phyloP scores from a whole-genome alignment of 2,113 vertebrate species.

The Ceyx margarethae region DNA sequence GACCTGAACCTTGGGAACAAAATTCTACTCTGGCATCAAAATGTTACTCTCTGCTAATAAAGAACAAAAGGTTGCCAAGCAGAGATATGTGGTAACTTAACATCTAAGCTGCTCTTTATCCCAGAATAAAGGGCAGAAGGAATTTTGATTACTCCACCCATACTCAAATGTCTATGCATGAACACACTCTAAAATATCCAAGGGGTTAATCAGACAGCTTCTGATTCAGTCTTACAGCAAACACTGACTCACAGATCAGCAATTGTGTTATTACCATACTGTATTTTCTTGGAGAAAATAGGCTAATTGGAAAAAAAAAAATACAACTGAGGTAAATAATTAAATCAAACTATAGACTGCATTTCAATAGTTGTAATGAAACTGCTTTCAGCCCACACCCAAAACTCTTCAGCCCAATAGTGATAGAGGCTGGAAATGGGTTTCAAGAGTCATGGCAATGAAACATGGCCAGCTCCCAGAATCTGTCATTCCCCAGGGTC shows the following conservation, averaged over 20 bases:
- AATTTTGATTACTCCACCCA: neutral
- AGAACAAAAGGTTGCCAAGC: conserved; percentile 19
- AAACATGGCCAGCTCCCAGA: neutral
- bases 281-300: neutral
- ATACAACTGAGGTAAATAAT: neutral
- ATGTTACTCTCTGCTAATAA: conserved; percentile 12
- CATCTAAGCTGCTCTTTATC: neutral
- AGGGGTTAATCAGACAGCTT: neutral
- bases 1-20: conserved; percentile 18
- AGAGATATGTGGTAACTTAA: neutral
- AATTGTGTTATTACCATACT: neutral
- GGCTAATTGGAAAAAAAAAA: neutral
- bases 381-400: neutral
- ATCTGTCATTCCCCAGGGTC: neutral
- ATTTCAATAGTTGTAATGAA: neutral
- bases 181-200: neutral
- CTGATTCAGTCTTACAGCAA: neutral
- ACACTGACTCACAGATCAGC: neutral
- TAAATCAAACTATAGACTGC: neutral
- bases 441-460: neutral
- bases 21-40: conserved; percentile 17
- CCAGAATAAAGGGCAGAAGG: neutral
- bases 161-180: neutral
- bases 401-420: neutral
- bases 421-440: neutral